These are phyloP conservation scores for Pollenia labialis DNA, from an alignment of 2,888 invertebrate genomes.

Conservation along the genomic window DNA sequence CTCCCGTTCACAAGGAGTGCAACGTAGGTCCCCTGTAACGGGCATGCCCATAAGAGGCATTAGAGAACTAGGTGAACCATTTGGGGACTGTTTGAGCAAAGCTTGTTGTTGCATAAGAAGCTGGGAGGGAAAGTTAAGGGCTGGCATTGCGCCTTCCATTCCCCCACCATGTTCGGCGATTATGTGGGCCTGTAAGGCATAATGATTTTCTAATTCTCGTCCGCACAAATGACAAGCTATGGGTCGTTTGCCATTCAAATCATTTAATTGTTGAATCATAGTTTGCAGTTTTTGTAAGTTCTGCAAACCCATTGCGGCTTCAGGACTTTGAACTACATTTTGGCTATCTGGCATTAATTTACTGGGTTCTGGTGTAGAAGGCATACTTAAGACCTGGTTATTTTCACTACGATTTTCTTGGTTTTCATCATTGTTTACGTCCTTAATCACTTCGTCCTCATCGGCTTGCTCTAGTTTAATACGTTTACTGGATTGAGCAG, in stretches of 20 bases:
- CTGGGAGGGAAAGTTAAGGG: constrained; percentile 77
- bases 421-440: constrained; percentile 73
- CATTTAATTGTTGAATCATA: constrained; percentile 95
- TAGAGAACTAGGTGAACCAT: constrained; percentile 74
- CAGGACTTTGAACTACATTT: constrained; percentile 81
- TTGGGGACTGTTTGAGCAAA: constrained; percentile 79
- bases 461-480: constrained; percentile 80
- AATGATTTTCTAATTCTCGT: constrained; percentile 89
- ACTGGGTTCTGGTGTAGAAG: constrained; percentile 73
- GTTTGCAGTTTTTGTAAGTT: constrained; percentile 95
- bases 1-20: constrained; percentile 84
- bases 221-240: constrained; percentile 89
- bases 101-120: constrained; percentile 76
- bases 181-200: constrained; percentile 86
- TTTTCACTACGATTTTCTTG: constrained; percentile 71
- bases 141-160: constrained; percentile 70
- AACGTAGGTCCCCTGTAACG: constrained; percentile 77
- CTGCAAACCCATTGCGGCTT: constrained; percentile 91
- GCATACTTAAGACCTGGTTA: constrained; percentile 62
- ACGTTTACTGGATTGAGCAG: constrained; percentile 76
- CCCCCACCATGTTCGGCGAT: constrained; percentile 81
- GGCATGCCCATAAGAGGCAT: constrained; percentile 72
- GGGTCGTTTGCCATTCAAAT: constrained; percentile 87
- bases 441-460: constrained; percentile 61
- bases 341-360: constrained; percentile 72